Base-by-base conservation (phyloP, 1,140 invertebrate species). In the Ceratosolen solmsi region DNA sequence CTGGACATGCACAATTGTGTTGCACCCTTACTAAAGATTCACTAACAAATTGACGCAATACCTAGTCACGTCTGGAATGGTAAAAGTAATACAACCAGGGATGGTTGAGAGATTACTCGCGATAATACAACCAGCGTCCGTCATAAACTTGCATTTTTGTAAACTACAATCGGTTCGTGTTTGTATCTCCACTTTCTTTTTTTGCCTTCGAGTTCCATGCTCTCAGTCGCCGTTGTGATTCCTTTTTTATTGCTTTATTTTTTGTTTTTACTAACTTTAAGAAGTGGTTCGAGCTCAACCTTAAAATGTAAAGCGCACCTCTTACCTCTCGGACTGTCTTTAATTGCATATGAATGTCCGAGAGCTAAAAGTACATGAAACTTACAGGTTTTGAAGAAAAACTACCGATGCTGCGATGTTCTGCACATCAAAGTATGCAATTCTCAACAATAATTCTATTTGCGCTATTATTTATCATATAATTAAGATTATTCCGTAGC, bases 231-330 rank as follows among this genome's bases (percentile, higher is more conserved):
- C 56, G 56, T 17, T 65, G 9, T 36, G 33, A 65, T 65, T 65
- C 17, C 15, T 65, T 15, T 36, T 65, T 65, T 65, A 65, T 65
- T 65, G 33, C 63, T 36, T 65, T 36, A 65, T 65, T 65, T 65
- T 54, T 65, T 65, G 17, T 36, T 65, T 30, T 36, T 65, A 9
- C 15, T 3, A 58, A 25, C n/a, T 58, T 58, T 58, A 58, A 58
- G 25, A 58, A 58, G n/a, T 25, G 3, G 25, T 58, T 58, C 25
- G 25, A 36, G 63, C 63, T 36, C 15, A 1, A 22, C 11, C 13
- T 65, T 65, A 20, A 65, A 65, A 15, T 30, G 30, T 65, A 36
- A 65, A 25, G 25, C 20, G 30, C 9, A 36, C 3, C 17, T 65
- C 11, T 65, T 65, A 36, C 30, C 11, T 65, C 27, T 15, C 63